Evolutionary conservation across 2,888 invertebrate species (phyloP), one percentile per base, ranked within the genome.

Genomic region (Sicus ferrugineus): DNA sequence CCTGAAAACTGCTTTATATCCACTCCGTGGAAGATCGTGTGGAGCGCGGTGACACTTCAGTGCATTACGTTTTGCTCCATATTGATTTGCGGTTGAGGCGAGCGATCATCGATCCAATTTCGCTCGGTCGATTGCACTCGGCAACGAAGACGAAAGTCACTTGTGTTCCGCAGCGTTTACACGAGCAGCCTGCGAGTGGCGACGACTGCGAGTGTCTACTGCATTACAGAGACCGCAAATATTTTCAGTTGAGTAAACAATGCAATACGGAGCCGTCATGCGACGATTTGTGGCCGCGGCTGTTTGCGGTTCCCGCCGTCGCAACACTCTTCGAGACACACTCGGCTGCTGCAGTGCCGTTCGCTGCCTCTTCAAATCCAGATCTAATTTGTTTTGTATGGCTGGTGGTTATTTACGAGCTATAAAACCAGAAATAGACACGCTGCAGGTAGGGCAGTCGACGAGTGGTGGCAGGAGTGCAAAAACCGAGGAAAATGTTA

Each of bases 161-260:
- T 28, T 54, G 28, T 28, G 28, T 14, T 54, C 54, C 26, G 28
- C 26, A 16, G 42, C 14, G 14, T 42, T 42, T 42, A n/a, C 3
- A 42, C 3, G 16, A 4, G 5, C 42, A n/a, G 42, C 42, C 16
- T 9, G 42, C 42, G 16, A n/a, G n/a, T n/a, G n/a, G n/a, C 11
- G 42, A 38, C 11, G 7, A 11, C 38, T 38, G 38, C 38, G 38
- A 42, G n/a, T 42, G 42, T 16, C 42, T 28, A 28, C 3, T 54
- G 54, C 21, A 28, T 54, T 54, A 28, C 54, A 61, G 34, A 31
- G 65, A 65, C 58, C 67, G 59, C 48, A 67, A 67, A 67, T 59
- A 67, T 21, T 58, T 59, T 19, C 59, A 59, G 58, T 67, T 48
- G 67, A 48, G 59, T 59, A 67, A 67, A 67, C 48, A 65, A n/a